A percentile compares a stretch with the other conserved stretches of the same genome.
phyloP scores from a whole-genome alignment of 2,888 invertebrate genomes.

The Ormyrus pomaceus region DNA sequence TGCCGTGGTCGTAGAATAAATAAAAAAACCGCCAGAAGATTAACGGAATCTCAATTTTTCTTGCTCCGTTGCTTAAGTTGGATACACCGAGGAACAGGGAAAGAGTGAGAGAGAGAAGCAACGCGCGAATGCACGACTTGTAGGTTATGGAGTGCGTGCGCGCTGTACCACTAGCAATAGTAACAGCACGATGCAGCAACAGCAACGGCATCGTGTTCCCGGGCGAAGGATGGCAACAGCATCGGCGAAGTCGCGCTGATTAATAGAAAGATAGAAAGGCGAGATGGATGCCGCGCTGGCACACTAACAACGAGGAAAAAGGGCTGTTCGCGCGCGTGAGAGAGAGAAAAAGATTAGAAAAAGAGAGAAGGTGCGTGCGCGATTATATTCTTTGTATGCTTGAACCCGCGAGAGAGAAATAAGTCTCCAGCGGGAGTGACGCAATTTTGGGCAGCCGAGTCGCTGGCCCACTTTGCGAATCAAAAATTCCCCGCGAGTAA shows the following conservation, averaged over 20 bases:
- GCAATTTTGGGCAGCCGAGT: constrained; percentile 27
- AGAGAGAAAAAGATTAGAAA: not conserved
- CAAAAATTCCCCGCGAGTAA: too few relatives aligned
- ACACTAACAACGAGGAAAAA: not conserved
- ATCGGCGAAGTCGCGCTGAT: constrained; percentile 31
- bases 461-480: constrained; percentile 15
- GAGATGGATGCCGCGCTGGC: constrained; percentile 25
- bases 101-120: not conserved
- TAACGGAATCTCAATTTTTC: too few relatives aligned
- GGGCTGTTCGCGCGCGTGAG: not conserved
- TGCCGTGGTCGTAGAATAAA: too few relatives aligned
- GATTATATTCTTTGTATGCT: too few relatives aligned
- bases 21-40: too few relatives aligned
- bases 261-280: constrained; percentile 6
- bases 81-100: not conserved
- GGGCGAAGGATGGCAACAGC: constrained; percentile 3
- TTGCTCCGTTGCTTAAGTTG: too few relatives aligned
- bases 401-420: not conserved
- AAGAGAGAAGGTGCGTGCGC: constrained; percentile 23
- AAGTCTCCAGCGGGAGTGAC: not conserved
- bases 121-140: not conserved
- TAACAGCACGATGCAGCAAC: constrained; percentile 36
- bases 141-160: constrained; percentile 47
- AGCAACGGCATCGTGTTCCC: constrained; percentile 15
- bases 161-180: constrained; percentile 37